phyloP scores from a whole-genome alignment of 2,113 vertebrate species.

The Entomyzon cyanotis region DNA sequence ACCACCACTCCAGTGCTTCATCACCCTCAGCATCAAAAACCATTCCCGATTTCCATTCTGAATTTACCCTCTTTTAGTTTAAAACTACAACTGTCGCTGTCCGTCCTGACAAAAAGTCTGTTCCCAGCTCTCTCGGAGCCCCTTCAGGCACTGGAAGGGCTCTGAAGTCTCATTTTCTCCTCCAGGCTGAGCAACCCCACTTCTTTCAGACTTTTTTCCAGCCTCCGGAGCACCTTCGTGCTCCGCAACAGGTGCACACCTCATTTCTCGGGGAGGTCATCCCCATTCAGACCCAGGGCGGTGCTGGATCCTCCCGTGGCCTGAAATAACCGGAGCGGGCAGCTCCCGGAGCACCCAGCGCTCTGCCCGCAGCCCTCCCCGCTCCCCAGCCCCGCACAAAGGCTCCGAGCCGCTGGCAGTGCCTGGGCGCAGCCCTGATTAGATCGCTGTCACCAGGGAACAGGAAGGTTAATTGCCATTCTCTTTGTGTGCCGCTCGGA shows the following conservation, averaged over 20 bases:
- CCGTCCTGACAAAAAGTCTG: background rate
- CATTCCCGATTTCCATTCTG: background rate
- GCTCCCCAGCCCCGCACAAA: background rate
- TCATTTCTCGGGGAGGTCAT: rapidly evolving
- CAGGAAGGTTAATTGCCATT: slow-evolving; percentile 78
- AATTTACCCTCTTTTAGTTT: background rate
- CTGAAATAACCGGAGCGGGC: background rate
- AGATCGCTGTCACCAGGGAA: slow-evolving; percentile 75
- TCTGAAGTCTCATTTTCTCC: background rate
- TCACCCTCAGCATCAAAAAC: rapidly evolving
- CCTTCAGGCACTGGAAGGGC: background rate
- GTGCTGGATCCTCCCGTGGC: background rate
- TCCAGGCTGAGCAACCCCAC: background rate
- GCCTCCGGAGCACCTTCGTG: rapidly evolving
- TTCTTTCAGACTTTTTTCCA: background rate
- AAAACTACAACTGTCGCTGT: rapidly evolving
- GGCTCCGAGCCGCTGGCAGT: background rate
- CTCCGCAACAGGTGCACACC: background rate
- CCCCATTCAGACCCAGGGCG: rapidly evolving
- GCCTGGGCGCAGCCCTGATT: slow-evolving; percentile 59
- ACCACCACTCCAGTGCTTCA: background rate
- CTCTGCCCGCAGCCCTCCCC: no score
- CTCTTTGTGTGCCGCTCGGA: slow-evolving; percentile 56
- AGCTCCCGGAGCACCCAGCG: background rate
- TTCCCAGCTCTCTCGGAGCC: background rate